These are phyloP conservation scores for Cuniculus paca DNA, from an alignment of 2,797 vertebrate genomes.

Conservation along the genomic window DNA sequence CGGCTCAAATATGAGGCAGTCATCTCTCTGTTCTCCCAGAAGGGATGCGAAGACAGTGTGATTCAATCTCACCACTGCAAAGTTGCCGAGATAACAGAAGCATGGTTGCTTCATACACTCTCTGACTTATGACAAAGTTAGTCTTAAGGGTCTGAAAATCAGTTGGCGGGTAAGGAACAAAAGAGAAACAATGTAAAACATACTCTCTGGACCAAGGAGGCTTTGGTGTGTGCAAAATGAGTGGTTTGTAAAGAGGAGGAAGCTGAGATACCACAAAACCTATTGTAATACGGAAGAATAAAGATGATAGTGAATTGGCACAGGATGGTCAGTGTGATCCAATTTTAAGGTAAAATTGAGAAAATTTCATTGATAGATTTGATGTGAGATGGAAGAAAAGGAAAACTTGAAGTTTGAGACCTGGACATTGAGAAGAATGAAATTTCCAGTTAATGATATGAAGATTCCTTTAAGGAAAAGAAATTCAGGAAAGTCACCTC, in stretches of 20 bases:
- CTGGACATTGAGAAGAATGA: not conserved
- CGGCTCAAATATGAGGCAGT: accelerated
- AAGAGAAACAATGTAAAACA: not conserved
- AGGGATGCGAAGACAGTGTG: accelerated
- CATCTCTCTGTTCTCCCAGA: not conserved
- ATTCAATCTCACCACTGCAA: accelerated
- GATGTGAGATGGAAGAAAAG: not conserved
- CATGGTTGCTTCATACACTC: accelerated
- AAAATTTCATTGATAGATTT: not conserved
- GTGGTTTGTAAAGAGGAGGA: not conserved
- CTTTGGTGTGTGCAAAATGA: not conserved
- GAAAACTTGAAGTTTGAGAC: not conserved
- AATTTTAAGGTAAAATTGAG: not conserved
- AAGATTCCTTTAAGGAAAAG: not conserved
- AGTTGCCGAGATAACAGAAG: accelerated
- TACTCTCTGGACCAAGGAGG: not conserved
- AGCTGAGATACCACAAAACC: not conserved
- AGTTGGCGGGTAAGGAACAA: not conserved
- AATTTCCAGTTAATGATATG: not conserved
- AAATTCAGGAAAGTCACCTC: not conserved
- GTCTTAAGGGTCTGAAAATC: not conserved
- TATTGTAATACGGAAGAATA: accelerated
- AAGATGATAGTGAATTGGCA: accelerated
- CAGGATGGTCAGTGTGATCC: accelerated
- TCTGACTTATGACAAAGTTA: not conserved